These are phyloP conservation scores for Dicyrtoma fusca DNA, from an alignment of 2,888 invertebrate genomes.

Conservation along the genomic window DNA sequence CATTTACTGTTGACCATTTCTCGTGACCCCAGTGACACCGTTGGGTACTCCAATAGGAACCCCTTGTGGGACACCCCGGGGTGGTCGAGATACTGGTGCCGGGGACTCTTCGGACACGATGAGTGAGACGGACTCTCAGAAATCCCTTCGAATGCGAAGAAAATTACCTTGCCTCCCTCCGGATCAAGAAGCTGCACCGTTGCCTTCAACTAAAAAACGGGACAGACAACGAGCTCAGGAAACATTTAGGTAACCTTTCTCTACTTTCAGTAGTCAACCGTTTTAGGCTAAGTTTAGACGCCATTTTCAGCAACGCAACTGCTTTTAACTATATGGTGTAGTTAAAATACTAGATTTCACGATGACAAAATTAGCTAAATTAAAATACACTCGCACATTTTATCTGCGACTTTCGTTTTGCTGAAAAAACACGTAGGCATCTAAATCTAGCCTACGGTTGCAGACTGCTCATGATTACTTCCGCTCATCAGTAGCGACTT, in stretches of 20 bases:
- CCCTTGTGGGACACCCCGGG: constrained; percentile 59
- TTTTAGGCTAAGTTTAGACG: too few species aligned
- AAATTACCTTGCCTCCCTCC: constrained; percentile 62
- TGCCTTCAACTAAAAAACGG: constrained; percentile 60
- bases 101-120: constrained; percentile 62
- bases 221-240: constrained; percentile 59
- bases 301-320: too few species aligned
- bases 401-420: too few species aligned
- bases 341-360: too few species aligned
- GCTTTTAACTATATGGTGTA: too few species aligned
- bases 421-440: too few species aligned
- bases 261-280: too few species aligned
- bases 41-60: constrained; percentile 59
- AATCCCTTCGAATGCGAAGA: constrained; percentile 61
- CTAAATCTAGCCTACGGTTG: too few species aligned
- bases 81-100: constrained; percentile 59
- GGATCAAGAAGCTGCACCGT: constrained; percentile 61
- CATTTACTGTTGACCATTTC: constrained; percentile 39
- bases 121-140: constrained; percentile 63
- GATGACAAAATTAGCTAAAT: too few species aligned
- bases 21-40: constrained; percentile 58
- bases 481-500: too few species aligned
- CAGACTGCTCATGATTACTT: too few species aligned
- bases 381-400: too few species aligned
- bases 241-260: constrained; percentile 31